These are phyloP conservation scores for Ammospiza maritima DNA, from an alignment of 2,797 vertebrate genomes.

Conservation along the genomic window DNA sequence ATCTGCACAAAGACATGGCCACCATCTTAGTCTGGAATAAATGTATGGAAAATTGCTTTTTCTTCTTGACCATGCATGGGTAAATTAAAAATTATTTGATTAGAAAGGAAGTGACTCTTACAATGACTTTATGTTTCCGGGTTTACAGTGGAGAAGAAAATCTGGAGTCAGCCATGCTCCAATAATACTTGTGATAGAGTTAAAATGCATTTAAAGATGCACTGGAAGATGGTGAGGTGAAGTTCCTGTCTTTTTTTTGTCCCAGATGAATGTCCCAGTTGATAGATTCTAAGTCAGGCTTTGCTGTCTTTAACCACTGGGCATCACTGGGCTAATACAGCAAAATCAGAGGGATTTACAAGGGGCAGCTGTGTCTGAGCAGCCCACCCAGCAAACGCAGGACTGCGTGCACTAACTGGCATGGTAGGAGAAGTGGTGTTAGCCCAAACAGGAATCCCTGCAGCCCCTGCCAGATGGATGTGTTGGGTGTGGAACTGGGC, in stretches of 20 bases:
- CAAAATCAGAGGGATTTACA: neutral
- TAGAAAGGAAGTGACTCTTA: neutral
- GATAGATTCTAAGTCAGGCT: neutral
- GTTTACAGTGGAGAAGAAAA: neutral
- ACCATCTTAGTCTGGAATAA: neutral
- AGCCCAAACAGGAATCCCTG: neutral
- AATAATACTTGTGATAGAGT: neutral
- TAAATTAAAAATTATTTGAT: neutral
- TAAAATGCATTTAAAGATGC: neutral
- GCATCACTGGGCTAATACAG: neutral
- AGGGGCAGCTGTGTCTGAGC: neutral
- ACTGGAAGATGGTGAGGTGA: neutral
- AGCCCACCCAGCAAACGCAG: neutral
- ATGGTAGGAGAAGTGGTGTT: neutral
- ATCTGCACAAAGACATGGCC: neutral
- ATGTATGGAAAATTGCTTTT: neutral
- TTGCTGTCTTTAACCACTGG: neutral
- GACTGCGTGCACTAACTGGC: too few relatives aligned
- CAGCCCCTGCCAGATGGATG: rapidly evolving
- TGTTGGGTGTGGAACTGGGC: rapidly evolving
- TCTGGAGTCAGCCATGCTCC: neutral
- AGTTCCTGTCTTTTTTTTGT: neutral
- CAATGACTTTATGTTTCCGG: rapidly evolving
- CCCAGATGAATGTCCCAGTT: neutral
- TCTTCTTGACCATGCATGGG: neutral